Base-by-base conservation (phyloP, 2,888 invertebrate genomes). In the Diadegma fenestrale region DNA sequence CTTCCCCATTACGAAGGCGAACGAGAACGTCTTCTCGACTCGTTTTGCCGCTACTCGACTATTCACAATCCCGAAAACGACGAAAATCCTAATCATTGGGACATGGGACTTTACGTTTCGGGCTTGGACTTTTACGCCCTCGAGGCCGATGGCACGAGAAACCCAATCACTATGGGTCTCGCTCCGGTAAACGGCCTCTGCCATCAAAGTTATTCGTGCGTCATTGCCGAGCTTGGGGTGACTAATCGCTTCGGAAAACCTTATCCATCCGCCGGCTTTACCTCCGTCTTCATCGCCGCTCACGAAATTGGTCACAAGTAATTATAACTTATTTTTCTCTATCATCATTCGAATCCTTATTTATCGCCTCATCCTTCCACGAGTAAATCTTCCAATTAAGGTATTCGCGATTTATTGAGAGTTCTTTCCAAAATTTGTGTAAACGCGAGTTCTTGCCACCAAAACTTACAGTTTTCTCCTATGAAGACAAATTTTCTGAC, bases 281-380 rank as follows among this genome's bases (percentile, higher is more conserved):
- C 97, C 22, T 97, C 97, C 72, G 96, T 97, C 90, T 97, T 97
- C 93, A 96, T 97, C 91, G 95, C 97, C 86, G 97, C 97, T 0
- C 97, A 97, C 92, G 97, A 97, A 95, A 97, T 97, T 85, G 97
- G 97, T 86, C 97, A 97, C 94, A 97, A 97, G 97, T 97, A 95
- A 94, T 95, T 95, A 63, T 54, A 8, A 54, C 22, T 54, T 10
- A n/a, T n/a, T n/a, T 54, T 22, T 22, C 10, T 54, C 0, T 0
- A 54, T 22, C 6, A 0, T 12, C 1, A 54, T 54, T 22, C 10
- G 10, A 22, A 54, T 0, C 10, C 54, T 54, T 12, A 22, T 54
- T 54, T 54, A 12, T 12, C 2, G 22, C 22, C 22, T 54, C 1
- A n/a, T n/a, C n/a, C 19, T 54, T 54, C 12, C 22, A 43, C 4